Evolutionary conservation across 2,797 vertebrate genomes (phyloP).

Genomic region (Taeniopygia guttata): DNA sequence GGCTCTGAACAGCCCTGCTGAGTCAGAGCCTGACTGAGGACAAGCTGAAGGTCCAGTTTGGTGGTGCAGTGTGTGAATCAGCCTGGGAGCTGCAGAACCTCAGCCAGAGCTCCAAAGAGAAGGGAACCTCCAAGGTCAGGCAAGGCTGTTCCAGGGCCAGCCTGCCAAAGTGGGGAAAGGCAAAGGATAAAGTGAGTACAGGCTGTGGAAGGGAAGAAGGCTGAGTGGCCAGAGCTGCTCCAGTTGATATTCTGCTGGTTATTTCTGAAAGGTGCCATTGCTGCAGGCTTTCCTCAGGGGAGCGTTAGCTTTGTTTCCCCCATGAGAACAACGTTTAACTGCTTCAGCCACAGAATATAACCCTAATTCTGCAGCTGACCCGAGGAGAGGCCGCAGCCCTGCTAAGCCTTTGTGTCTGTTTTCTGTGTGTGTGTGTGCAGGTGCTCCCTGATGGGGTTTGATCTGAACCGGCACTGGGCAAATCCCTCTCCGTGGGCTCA

Average conservation of each 20-base stretch:
- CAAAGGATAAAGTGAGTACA: neutral
- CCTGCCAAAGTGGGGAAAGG: neutral
- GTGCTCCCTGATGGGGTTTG: constrained; percentile 97
- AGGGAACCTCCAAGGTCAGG: neutral
- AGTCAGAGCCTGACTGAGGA: neutral
- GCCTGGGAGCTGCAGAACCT: neutral
- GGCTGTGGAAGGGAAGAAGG: neutral
- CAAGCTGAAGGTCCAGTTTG: neutral
- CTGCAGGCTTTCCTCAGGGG: neutral
- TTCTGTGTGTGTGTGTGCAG: constrained; percentile 53
- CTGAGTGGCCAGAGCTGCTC: neutral
- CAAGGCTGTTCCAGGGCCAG: neutral
- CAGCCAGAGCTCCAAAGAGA: neutral
- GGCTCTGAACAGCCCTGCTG: neutral
- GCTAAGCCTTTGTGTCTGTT: neutral
- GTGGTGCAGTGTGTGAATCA: neutral
- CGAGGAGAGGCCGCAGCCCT: neutral
- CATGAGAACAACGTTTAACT: neutral
- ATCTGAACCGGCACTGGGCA: constrained; percentile 97
- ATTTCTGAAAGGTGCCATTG: neutral
- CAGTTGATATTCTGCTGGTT: neutral
- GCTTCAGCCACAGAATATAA: neutral
- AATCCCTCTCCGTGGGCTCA: constrained; percentile 96
- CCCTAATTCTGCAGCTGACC: neutral
- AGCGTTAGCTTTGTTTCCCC: neutral